These are phyloP conservation scores for Antennarius striatus DNA, from an alignment of 2,113 vertebrate species.

Conservation along the genomic window DNA sequence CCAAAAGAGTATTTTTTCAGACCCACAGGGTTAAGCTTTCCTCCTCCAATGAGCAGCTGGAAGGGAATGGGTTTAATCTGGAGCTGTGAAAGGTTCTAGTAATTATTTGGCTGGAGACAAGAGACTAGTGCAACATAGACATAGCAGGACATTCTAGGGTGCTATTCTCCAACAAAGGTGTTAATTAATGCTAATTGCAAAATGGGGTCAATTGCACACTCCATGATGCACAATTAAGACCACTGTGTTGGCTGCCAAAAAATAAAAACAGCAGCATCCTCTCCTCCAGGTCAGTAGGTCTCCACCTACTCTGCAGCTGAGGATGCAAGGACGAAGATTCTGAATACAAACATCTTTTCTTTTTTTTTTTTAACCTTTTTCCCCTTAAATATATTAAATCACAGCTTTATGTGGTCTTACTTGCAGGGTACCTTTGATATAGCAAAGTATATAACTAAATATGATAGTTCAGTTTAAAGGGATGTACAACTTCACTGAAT, in stretches of 20 bases:
- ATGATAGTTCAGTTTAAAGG: background rate
- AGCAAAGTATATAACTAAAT: background rate
- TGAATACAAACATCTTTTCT: background rate
- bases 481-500: conserved; percentile 29
- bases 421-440: background rate
- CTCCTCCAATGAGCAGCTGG: conserved; percentile 44
- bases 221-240: conserved; percentile 59
- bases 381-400: background rate
- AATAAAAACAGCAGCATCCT: conserved; percentile 60
- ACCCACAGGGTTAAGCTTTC: conserved; percentile 37
- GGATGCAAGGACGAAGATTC: background rate
- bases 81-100: conserved; percentile 40
- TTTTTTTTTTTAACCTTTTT: background rate
- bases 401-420: background rate
- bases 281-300: background rate
- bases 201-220: conserved; percentile 68
- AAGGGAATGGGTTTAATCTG: conserved; percentile 19
- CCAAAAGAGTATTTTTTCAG: conserved; percentile 21
- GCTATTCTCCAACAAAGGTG: conserved; percentile 67
- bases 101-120: conserved; percentile 43
- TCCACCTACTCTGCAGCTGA: conserved; percentile 9
- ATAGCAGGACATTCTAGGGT: conserved; percentile 48
- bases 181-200: conserved; percentile 74
- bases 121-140: conserved; percentile 39
- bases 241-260: conserved; percentile 45